A percentile compares a stretch with the other conserved stretches of the same genome.
Conservation (phyloP, 2,797 vertebrate genomes). For the Manis pentadactyla region DNA sequence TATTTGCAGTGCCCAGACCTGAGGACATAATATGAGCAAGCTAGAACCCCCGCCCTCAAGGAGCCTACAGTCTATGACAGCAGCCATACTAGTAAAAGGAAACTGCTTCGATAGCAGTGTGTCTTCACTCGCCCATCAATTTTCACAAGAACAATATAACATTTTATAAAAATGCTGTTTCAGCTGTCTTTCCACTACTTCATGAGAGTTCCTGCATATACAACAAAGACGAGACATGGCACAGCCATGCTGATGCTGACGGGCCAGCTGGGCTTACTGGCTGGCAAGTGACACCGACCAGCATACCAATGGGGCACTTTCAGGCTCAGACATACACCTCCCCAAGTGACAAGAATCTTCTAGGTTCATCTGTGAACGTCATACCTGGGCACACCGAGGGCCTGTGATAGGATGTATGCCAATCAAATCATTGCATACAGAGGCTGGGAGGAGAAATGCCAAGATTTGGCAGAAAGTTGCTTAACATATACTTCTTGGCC, state of each 20-base stretch:
- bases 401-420: not conserved
- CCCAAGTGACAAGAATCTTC: not conserved
- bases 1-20: not conserved
- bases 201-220: not conserved
- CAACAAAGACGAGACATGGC: not conserved
- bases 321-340: not conserved
- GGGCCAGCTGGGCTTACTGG: not conserved
- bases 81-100: not conserved
- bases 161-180: not conserved
- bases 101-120: not conserved
- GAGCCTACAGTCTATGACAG: not conserved
- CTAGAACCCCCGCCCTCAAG: too few relatives aligned
- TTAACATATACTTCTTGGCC: not conserved
- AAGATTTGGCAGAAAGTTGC: not conserved
- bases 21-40: not conserved
- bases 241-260: not conserved
- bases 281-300: not conserved
- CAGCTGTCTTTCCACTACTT: not conserved
- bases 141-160: not conserved
- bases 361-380: not conserved
- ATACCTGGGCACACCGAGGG: not conserved
- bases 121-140: not conserved
- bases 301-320: not conserved
- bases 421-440: not conserved
- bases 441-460: not conserved